Evolutionary conservation across 2,113 vertebrate genomes (phyloP), one percentile per base, ranked within the genome.

Genomic region (Miniopterus natalensis): DNA sequence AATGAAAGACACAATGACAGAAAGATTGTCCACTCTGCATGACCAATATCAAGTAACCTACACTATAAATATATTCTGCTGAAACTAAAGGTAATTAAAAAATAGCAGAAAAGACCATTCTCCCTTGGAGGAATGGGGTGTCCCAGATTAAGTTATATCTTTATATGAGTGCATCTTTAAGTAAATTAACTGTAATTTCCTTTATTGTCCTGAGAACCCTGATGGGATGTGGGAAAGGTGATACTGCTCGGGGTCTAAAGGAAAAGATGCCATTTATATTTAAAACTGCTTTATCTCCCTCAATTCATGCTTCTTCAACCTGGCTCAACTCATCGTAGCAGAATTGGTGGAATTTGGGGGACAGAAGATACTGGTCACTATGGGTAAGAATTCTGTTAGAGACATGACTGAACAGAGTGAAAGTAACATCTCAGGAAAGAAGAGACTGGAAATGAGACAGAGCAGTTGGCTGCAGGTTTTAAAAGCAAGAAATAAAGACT

Each of bases 51-150:
- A 3, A 13, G 12, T 84, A 75, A 80, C 31, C 20, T 66, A 51
- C 6, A 51, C 23, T 87, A 47, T 27, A 23, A 77, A 51, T 61
- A 42, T 11, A 73, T 59, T 96, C 66, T 71, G 17, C 12, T 40
- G 0, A 57, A 63, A 5, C 70, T 21, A 31, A 77, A 68, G 11
- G 0, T 66, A 88, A 71, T 66, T 59, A 81, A 71, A 81, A 15
- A 79, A 25, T 49, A 27, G 17, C 25, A 91, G 40, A 75, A 75
- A 40, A 61, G 23, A 42, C 0, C 9, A 57, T 29, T 61, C 3
- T 10, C 5, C 51, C 14, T 6, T 18, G 5, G 5, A 42, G 15
- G 2, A 36, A 7, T 61, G 10, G 2, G 5, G 3, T 59, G 3
- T 51, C 40, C 51, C 45, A 42, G 40, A 49, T 7, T 36, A 36